phyloP scores from a whole-genome alignment of 2,113 vertebrate genomes.

The Ramphastos sulfuratus region DNA sequence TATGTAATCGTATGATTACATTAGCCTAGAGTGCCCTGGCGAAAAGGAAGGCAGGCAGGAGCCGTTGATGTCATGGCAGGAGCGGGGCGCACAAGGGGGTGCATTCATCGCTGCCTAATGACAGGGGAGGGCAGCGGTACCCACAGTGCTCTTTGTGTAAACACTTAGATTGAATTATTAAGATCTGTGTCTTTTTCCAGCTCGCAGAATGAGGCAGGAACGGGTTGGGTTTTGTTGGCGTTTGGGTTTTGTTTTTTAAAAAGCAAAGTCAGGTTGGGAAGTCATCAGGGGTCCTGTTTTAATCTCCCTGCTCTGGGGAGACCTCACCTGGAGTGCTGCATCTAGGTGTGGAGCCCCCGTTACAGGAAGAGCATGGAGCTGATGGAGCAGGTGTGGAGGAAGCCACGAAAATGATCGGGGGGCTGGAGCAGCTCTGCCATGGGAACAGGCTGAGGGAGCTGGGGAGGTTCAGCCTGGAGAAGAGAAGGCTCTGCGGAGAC shows the following conservation, averaged over 20 bases:
- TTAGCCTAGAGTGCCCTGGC: constrained; percentile 84
- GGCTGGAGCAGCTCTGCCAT: too few species aligned
- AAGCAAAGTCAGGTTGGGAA: neutral
- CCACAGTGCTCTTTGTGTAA: neutral
- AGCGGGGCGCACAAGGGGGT: constrained; percentile 32
- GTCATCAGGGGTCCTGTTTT: accelerated
- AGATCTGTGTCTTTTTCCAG: neutral
- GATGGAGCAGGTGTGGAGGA: too few species aligned
- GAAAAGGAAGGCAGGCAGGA: constrained; percentile 64
- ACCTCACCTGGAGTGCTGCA: too few species aligned
- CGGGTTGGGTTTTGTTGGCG: neutral
- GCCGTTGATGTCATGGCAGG: constrained; percentile 66
- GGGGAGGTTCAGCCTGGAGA: too few species aligned
- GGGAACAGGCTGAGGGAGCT: too few species aligned
- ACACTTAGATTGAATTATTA: neutral
- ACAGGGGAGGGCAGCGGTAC: neutral
- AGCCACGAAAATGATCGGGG: too few species aligned
- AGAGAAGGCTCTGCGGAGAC: too few species aligned
- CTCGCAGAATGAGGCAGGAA: neutral
- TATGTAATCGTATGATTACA: constrained; percentile 93
- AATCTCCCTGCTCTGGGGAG: accelerated
- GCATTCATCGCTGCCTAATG: constrained; percentile 6
- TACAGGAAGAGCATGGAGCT: too few species aligned
- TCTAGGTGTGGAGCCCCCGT: too few species aligned
- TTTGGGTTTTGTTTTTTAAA: neutral